A percentile compares a stretch with the other conserved stretches of the same genome.
Evolutionary conservation across 2,797 vertebrate species (phyloP).

Genomic region (Lerista edwardsae): DNA sequence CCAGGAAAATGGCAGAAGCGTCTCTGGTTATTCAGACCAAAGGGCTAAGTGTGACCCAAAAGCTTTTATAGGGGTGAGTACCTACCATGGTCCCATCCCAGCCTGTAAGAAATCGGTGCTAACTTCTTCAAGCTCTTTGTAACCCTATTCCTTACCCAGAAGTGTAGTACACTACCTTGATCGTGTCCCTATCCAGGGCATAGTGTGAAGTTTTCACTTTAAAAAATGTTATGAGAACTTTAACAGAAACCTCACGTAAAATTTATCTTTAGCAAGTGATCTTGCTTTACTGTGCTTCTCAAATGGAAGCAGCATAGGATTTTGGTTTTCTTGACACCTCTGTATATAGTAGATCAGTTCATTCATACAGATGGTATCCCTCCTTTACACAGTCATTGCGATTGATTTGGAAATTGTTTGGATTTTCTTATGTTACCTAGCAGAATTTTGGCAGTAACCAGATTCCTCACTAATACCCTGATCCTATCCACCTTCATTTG

Average conservation of each 20-base stretch:
- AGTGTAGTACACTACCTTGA: background rate
- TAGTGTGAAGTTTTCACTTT: too few relatives aligned
- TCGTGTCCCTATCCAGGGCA: too few relatives aligned
- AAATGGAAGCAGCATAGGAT: background rate
- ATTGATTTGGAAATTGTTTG: background rate
- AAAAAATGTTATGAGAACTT: too few relatives aligned
- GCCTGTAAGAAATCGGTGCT: constrained; percentile 9
- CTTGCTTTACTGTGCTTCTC: background rate
- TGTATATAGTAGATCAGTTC: background rate
- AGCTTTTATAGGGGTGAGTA: background rate
- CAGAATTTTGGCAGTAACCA: background rate
- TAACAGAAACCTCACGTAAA: background rate
- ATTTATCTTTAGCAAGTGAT: background rate
- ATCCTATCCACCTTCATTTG: background rate
- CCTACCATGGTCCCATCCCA: background rate
- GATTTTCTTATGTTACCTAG: background rate
- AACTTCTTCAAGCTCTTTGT: background rate
- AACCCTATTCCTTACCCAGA: background rate
- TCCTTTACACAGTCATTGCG: background rate
- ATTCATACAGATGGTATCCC: background rate
- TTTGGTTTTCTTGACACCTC: background rate
- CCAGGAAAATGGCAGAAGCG: background rate
- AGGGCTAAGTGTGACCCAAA: background rate
- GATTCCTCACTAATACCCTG: background rate
- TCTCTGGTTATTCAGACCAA: constrained; percentile 2